phyloP scores from a whole-genome alignment of 2,888 invertebrate species.

The Troides oblongomaculatus region DNA sequence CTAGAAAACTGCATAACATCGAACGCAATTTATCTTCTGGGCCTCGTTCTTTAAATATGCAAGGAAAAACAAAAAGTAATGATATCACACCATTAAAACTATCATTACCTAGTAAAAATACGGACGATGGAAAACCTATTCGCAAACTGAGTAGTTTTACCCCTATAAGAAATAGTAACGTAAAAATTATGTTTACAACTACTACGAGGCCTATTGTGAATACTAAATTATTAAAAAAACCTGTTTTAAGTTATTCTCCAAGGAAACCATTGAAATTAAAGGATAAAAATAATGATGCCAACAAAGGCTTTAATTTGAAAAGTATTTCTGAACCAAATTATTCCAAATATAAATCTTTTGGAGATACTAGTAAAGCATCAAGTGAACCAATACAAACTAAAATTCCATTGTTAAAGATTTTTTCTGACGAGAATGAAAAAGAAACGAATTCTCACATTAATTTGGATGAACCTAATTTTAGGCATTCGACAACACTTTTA shows the following conservation, averaged over 20 bases:
- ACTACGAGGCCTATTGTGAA: constrained; percentile 25
- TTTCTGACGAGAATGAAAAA: background rate
- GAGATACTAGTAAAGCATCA: constrained; percentile 8
- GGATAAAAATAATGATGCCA: background rate
- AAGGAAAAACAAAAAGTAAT: background rate
- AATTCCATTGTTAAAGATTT: background rate
- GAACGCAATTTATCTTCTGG: background rate
- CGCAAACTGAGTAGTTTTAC: constrained; percentile 29
- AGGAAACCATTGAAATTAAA: constrained; percentile 30
- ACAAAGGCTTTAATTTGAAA: background rate
- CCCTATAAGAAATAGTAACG: constrained; percentile 37
- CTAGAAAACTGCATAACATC: background rate
- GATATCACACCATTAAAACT: background rate
- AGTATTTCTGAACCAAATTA: constrained; percentile 3
- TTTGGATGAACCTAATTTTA: background rate
- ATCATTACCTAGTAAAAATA: background rate
- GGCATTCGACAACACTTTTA: background rate
- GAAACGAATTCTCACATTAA: background rate
- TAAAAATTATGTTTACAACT: constrained; percentile 45
- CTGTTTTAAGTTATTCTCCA: constrained; percentile 1
- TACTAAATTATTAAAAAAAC: constrained; percentile 11
- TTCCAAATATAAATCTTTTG: background rate
- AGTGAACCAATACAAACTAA: constrained; percentile 23
- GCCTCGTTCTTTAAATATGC: background rate
- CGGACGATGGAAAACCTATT: background rate